These are phyloP conservation scores for Hippocampus comes DNA, from an alignment of 2,113 vertebrate genomes.

Conservation along the genomic window DNA sequence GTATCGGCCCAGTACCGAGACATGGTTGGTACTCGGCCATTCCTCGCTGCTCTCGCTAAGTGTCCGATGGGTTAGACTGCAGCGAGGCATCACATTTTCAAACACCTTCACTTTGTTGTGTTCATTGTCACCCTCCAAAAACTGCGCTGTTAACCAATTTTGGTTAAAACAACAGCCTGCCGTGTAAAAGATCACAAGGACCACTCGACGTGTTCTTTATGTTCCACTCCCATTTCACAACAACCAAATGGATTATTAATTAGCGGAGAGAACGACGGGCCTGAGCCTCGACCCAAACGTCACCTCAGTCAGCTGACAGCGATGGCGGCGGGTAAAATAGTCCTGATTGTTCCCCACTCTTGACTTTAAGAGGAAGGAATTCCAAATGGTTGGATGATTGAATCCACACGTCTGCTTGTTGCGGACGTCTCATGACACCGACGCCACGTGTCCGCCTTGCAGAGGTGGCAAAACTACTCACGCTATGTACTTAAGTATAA, in stretches of 20 bases:
- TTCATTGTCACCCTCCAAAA: not conserved
- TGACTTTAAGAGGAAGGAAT: slow-evolving; percentile 71
- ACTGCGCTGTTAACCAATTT: not conserved
- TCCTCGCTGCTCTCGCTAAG: too few species aligned
- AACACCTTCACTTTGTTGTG: not conserved
- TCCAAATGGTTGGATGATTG: slow-evolving; percentile 60
- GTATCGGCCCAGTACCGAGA: too few species aligned
- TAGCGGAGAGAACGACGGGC: not conserved
- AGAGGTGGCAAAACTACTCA: not conserved
- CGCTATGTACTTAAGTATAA: too few species aligned
- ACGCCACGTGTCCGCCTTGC: slow-evolving; percentile 22
- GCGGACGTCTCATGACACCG: slow-evolving; percentile 57
- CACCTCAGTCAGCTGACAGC: slow-evolving; percentile 67
- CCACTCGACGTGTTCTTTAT: not conserved
- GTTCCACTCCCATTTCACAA: not conserved
- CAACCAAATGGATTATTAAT: not conserved
- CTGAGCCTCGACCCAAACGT: slow-evolving; percentile 2
- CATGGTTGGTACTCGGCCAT: too few species aligned
- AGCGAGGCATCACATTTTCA: not conserved
- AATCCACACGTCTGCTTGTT: slow-evolving; percentile 53
- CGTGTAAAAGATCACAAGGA: not conserved
- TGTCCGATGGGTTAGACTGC: too few species aligned
- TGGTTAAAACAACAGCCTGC: not conserved
- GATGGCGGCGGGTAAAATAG: slow-evolving; percentile 61
- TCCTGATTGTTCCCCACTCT: slow-evolving; percentile 57